Evolutionary conservation across 2,797 vertebrate genomes (phyloP).

Genomic region (Alectoris magna): DNA sequence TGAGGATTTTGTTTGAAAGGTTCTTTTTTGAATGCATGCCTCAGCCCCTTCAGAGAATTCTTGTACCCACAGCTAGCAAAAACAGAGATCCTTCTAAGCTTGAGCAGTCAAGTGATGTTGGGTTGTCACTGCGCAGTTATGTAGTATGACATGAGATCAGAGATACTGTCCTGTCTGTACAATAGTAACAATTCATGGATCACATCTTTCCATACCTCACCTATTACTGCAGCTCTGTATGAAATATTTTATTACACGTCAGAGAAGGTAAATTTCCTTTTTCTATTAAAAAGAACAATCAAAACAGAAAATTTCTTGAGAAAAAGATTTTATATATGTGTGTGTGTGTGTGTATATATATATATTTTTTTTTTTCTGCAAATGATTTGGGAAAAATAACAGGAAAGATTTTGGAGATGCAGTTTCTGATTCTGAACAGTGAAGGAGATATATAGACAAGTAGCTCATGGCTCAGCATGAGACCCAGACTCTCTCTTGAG

Average conservation of each 20-base stretch:
- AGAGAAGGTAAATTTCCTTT: not conserved
- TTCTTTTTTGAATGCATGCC: not conserved
- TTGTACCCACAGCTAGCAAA: not conserved
- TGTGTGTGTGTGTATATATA: not conserved
- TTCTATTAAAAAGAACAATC: not conserved
- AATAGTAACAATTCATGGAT: not conserved
- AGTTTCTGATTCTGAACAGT: not conserved
- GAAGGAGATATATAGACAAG: not conserved
- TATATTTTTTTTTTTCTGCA: not conserved
- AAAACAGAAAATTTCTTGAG: not conserved
- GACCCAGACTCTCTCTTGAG: not conserved
- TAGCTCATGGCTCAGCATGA: not conserved
- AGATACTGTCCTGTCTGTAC: not conserved
- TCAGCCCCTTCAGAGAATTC: not conserved
- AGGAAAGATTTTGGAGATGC: not conserved
- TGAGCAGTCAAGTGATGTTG: not conserved
- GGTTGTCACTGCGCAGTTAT: not conserved
- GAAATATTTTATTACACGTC: not conserved
- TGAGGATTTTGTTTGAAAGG: not conserved
- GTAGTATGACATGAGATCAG: not conserved
- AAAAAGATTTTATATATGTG: not conserved
- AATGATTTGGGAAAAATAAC: not conserved
- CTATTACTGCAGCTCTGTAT: not conserved
- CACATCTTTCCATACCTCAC: not conserved
- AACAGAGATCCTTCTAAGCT: not conserved